These are phyloP conservation scores for Melanaphis sacchari DNA, from an alignment of 1,140 invertebrate genomes.

Conservation along the genomic window DNA sequence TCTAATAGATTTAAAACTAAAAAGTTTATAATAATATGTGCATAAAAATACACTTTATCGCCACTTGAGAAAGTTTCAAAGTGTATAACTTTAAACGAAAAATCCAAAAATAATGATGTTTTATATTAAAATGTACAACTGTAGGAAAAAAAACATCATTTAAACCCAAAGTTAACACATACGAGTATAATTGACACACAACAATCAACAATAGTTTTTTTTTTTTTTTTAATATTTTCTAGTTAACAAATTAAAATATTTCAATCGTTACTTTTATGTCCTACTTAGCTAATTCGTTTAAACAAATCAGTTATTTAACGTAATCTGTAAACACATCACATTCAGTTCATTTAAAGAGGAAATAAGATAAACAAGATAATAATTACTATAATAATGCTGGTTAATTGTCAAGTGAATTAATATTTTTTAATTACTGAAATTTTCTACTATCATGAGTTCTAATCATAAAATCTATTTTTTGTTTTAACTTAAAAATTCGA, in stretches of 20 bases:
- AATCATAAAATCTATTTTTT: neutral
- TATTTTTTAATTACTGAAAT: neutral
- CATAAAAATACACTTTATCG: neutral
- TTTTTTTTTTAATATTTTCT: neutral
- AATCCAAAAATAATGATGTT: neutral
- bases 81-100: neutral
- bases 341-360: neutral
- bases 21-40: conserved; percentile 6
- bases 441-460: neutral
- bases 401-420: neutral
- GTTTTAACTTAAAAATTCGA: neutral
- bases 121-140: neutral
- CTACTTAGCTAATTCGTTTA: neutral
- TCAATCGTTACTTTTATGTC: neutral
- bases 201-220: neutral
- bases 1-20: conserved; percentile 11
- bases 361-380: neutral
- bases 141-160: neutral
- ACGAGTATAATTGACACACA: neutral
- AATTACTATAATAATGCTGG: neutral
- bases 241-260: neutral
- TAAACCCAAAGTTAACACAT: neutral
- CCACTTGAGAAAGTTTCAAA: neutral
- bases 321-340: neutral
- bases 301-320: neutral